A percentile compares a stretch with the other conserved stretches of the same genome.
phyloP scores from a whole-genome alignment of 2,797 vertebrate species.

The Myotis daubentonii region DNA sequence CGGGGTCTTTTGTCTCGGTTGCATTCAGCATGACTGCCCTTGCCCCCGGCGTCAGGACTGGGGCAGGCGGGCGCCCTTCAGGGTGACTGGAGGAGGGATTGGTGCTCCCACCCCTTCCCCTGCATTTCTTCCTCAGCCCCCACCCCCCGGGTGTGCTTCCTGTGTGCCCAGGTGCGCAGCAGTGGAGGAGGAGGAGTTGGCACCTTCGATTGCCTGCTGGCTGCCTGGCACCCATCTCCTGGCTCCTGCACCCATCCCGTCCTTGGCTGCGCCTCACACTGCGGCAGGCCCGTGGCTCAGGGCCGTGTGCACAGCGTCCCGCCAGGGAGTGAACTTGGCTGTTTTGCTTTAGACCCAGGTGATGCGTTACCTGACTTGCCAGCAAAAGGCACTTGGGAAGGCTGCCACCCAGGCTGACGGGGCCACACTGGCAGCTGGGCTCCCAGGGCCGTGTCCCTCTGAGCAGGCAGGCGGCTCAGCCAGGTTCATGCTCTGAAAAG shows the following conservation, averaged over 20 bases:
- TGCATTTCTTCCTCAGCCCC: fast-evolving
- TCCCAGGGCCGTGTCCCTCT: fast-evolving
- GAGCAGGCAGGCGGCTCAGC: fast-evolving
- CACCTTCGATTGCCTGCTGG: too few relatives aligned
- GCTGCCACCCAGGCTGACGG: not conserved
- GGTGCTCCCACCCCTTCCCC: not conserved
- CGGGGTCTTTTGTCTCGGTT: not conserved
- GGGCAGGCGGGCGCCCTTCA: not conserved
- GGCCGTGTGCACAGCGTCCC: fast-evolving
- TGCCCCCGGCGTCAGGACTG: not conserved
- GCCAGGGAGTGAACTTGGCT: not conserved
- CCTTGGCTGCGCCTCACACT: not conserved
- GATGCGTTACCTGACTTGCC: not conserved
- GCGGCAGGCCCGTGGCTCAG: not conserved
- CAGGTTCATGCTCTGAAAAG: fast-evolving
- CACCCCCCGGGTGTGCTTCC: fast-evolving
- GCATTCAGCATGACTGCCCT: not conserved
- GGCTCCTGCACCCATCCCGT: not conserved
- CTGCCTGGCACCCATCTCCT: not conserved
- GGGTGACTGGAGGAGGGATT: not conserved
- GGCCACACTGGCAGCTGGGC: not conserved
- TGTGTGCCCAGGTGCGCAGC: not conserved
- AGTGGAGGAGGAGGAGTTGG: not conserved
- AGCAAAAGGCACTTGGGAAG: not conserved
- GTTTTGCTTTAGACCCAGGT: not conserved